phyloP scores from a whole-genome alignment of 2,113 vertebrate species.

The Xiphophorus maculatus region DNA sequence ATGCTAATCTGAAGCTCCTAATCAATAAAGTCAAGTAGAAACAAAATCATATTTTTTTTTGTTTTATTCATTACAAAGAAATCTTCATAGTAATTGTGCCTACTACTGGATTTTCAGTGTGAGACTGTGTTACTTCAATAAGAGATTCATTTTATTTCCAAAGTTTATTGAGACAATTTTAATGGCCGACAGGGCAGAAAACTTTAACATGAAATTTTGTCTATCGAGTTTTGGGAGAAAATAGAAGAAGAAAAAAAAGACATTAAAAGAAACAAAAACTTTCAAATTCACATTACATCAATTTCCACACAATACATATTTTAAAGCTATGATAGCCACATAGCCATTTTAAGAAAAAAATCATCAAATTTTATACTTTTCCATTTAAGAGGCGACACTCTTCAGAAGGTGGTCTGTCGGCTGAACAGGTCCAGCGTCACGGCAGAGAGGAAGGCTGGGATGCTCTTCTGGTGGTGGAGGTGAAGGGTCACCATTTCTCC shows the following conservation, averaged over 20 bases:
- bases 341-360: neutral
- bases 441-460: slow-evolving; percentile 94
- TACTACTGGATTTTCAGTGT: no score
- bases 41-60: no score
- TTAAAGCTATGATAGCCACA: slow-evolving; percentile 1
- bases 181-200: no score
- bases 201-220: neutral
- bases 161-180: neutral
- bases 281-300: neutral
- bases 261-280: slow-evolving; percentile 9
- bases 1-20: no score
- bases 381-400: neutral
- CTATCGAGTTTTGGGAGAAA: neutral
- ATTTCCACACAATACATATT: neutral
- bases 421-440: slow-evolving; percentile 97
- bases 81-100: neutral
- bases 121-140: no score
- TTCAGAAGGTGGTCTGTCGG: slow-evolving; percentile 87
- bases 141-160: neutral
- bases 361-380: neutral
- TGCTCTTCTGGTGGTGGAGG: slow-evolving; percentile 94
- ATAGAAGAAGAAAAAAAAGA: neutral
- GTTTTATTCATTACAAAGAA: no score
- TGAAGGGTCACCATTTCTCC: slow-evolving; percentile 89
- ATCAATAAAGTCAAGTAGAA: no score